Percentiles rank a stretch among this genome's conserved stretches.
Evolutionary conservation across 2,888 invertebrate genomes (phyloP).

Genomic region (Amblyjoppa proteus): DNA sequence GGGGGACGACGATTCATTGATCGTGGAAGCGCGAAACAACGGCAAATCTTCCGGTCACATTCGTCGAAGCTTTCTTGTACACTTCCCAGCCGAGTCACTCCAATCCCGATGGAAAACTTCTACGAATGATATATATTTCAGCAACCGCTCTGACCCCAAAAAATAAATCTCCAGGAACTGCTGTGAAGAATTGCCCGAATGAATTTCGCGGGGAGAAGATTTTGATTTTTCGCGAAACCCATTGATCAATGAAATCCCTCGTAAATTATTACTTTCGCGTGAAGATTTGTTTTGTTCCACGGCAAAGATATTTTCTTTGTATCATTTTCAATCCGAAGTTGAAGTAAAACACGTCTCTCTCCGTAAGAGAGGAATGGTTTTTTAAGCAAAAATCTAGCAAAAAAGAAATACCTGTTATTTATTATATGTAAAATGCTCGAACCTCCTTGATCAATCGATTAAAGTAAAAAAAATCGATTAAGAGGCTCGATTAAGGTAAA

Average conservation of each 20-base stretch:
- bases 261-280: not conserved
- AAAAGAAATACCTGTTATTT: not conserved
- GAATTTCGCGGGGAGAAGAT: slow-evolving; percentile 38
- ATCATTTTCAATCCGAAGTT: not conserved
- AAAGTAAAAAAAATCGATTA: not conserved
- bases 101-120: slow-evolving; percentile 60
- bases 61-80: slow-evolving; percentile 18
- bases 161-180: not conserved
- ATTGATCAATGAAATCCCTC: slow-evolving; percentile 3
- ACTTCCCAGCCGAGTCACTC: not conserved
- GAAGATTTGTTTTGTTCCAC: not conserved
- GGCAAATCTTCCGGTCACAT: slow-evolving; percentile 57
- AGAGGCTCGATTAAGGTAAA: too few species aligned
- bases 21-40: slow-evolving; percentile 61
- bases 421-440: not conserved
- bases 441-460: too few species aligned
- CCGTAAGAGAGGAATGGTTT: not conserved
- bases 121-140: slow-evolving; percentile 44
- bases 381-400: not conserved
- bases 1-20: slow-evolving; percentile 67
- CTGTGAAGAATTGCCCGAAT: slow-evolving; percentile 25
- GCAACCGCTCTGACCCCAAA: slow-evolving; percentile 12
- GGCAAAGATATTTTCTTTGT: not conserved
- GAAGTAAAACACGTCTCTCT: not conserved
- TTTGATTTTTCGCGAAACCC: slow-evolving; percentile 33